phyloP scores from a whole-genome alignment of 2,888 invertebrate genomes.

The Acronicta aceris region DNA sequence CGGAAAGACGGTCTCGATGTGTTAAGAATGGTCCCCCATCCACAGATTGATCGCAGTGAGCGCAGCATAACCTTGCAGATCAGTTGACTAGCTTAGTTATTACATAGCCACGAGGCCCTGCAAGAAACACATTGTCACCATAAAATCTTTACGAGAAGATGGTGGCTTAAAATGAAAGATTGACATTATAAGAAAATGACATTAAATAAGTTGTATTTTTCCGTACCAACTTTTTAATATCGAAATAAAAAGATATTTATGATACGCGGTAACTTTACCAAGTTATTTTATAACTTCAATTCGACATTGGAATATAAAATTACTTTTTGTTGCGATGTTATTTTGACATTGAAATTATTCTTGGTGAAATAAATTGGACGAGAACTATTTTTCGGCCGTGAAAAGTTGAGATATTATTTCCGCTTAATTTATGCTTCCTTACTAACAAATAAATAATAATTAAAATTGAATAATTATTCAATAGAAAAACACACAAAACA shows the following conservation, averaged over 20 bases:
- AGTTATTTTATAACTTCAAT: constrained; percentile 44
- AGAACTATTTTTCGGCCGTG: constrained; percentile 3
- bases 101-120: too few species aligned
- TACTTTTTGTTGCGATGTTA: constrained; percentile 45
- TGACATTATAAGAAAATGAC: constrained; percentile 6
- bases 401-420: not conserved
- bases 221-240: constrained; percentile 42
- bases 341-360: constrained; percentile 34
- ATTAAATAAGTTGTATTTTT: constrained; percentile 31
- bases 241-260: constrained; percentile 53
- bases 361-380: constrained; percentile 23
- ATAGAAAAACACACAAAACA: too few species aligned
- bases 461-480: too few species aligned
- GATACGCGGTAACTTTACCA: constrained; percentile 29
- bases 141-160: not conserved
- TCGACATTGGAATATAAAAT: constrained; percentile 49
- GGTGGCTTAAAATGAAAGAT: not conserved
- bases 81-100: too few species aligned
- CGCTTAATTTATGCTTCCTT: not conserved
- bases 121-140: not conserved
- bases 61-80: too few species aligned
- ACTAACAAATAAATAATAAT: not conserved
- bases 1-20: too few species aligned
- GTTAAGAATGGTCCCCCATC: too few species aligned
- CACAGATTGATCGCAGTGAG: too few species aligned